Percentiles rank a stretch among this genome's conserved stretches.
phyloP scores from a whole-genome alignment of 2,888 invertebrate species.

The Pachymerium ferrugineum region DNA sequence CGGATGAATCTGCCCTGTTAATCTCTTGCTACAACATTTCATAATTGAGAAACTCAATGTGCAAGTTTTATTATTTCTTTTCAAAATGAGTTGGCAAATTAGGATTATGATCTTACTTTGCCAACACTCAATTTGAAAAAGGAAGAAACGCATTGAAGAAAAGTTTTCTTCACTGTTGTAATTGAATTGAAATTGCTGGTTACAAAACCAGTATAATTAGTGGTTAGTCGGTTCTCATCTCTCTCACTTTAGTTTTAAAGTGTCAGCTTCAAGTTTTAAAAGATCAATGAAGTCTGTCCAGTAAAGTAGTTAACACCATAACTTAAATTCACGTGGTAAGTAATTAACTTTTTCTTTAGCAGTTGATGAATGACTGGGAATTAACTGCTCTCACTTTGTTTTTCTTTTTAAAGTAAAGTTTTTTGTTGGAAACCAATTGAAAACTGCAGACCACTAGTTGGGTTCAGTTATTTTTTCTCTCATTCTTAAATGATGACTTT shows the following conservation, averaged over 20 bases:
- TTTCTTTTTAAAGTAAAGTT: neutral
- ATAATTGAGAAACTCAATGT: slow-evolving; percentile 23
- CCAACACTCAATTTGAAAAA: too few relatives aligned
- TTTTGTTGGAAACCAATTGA: too few relatives aligned
- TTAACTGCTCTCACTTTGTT: neutral
- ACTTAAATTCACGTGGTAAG: slow-evolving; percentile 23
- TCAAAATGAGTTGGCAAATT: slow-evolving; percentile 7
- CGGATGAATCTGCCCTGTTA: slow-evolving; percentile 8
- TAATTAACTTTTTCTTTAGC: neutral
- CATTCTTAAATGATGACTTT: too few relatives aligned
- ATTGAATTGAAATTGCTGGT: too few relatives aligned
- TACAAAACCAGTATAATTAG: too few relatives aligned
- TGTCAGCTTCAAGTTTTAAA: neutral
- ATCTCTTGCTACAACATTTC: slow-evolving; percentile 15
- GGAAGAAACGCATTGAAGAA: too few relatives aligned
- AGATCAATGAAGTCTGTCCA: slow-evolving; percentile 1
- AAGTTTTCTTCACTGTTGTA: too few relatives aligned
- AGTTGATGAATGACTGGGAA: slow-evolving; percentile 15
- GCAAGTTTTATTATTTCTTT: slow-evolving; percentile 15
- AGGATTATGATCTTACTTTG: slow-evolving; percentile 8
- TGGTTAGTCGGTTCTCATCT: too few relatives aligned
- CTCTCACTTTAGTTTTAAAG: neutral
- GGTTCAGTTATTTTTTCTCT: too few relatives aligned
- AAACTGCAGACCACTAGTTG: too few relatives aligned
- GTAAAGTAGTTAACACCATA: neutral